Percentiles rank a stretch among this genome's conserved stretches.
phyloP scores from a whole-genome alignment of 2,113 vertebrate genomes.

The Carettochelys insculpta region DNA sequence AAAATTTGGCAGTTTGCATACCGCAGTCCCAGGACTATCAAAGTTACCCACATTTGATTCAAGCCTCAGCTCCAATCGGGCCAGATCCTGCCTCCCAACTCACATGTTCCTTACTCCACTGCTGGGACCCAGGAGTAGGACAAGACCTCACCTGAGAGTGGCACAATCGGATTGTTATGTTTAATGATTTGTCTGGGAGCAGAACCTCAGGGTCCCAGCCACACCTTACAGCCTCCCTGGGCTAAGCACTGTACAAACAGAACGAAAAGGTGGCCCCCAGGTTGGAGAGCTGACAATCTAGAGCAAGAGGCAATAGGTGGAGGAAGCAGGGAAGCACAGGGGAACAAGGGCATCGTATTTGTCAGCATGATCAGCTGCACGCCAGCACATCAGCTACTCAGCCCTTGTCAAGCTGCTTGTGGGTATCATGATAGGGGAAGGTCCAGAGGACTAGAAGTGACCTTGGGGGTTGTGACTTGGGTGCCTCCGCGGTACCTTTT shows the following conservation, averaged over 20 bases:
- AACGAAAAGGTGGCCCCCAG: neutral
- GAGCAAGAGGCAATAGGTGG: neutral
- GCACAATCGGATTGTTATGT: neutral
- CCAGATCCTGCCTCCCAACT: neutral
- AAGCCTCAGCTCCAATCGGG: neutral
- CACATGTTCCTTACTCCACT: neutral
- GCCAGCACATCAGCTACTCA: neutral
- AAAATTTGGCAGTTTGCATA: neutral
- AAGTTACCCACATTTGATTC: neutral
- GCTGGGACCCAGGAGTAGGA: neutral
- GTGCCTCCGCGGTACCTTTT: too few species aligned
- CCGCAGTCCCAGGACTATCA: accelerated
- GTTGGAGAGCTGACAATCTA: neutral
- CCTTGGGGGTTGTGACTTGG: accelerated
- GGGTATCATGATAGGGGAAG: accelerated
- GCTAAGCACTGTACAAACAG: neutral
- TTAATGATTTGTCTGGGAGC: neutral
- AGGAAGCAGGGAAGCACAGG: neutral
- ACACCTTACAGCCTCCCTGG: neutral
- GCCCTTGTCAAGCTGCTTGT: neutral
- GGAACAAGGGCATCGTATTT: accelerated
- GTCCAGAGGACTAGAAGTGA: neutral
- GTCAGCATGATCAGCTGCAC: neutral
- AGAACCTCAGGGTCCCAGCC: too few species aligned
- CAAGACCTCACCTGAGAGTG: neutral